A percentile compares a stretch with the other conserved stretches of the same genome.
Conservation (phyloP, 1,140 invertebrate species). For the Heliothis subflexa region DNA sequence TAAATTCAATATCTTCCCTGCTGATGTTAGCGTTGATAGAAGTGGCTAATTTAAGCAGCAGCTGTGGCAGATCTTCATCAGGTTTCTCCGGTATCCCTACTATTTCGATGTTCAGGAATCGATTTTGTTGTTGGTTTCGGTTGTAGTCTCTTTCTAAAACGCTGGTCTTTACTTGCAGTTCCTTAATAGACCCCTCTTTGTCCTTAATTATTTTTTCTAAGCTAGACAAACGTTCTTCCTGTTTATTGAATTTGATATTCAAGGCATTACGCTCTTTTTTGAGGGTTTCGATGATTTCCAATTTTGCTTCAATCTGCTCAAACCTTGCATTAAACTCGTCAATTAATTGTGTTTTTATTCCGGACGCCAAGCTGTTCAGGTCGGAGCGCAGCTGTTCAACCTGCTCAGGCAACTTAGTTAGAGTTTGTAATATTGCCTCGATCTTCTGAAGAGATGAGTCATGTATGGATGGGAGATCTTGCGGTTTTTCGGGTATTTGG, state of each 20-base stretch:
- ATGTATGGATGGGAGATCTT: too few relatives aligned
- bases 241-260: background rate
- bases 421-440: too few relatives aligned
- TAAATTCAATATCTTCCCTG: background rate
- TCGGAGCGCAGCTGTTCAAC: too few relatives aligned
- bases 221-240: background rate
- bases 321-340: too few relatives aligned
- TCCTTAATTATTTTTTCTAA: background rate
- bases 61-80: background rate
- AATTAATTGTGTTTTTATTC: too few relatives aligned
- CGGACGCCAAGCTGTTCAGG: too few relatives aligned
- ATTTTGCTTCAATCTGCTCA: too few relatives aligned
- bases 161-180: background rate
- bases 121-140: background rate
- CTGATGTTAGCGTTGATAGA: background rate
- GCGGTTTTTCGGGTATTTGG: too few relatives aligned
- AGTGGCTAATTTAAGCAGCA: background rate
- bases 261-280: too few relatives aligned
- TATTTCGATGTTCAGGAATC: conserved; percentile 5
- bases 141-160: background rate
- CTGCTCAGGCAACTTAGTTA: too few relatives aligned
- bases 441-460: too few relatives aligned
- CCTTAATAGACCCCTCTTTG: background rate
- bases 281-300: too few relatives aligned
- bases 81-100: background rate